Conservation (phyloP, 2,888 invertebrate species). For the Cetonia aurata region DNA sequence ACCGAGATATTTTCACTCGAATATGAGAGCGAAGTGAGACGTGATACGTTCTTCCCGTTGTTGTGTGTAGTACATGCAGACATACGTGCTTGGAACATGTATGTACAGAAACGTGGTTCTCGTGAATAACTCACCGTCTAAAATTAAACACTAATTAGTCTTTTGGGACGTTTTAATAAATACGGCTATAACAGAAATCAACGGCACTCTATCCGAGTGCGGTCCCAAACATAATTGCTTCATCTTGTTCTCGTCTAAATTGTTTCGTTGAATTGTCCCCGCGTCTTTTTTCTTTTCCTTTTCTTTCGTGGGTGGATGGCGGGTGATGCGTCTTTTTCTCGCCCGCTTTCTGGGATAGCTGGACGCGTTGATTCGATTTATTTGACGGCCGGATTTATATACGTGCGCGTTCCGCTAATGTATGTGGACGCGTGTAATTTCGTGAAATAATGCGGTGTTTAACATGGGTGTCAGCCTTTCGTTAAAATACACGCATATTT, state of each 20-base stretch:
- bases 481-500: conserved; percentile 17
- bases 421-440: conserved; percentile 17
- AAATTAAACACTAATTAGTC: conserved; percentile 55
- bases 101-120: too few species aligned
- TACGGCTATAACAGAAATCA: conserved; percentile 36
- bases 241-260: conserved; percentile 21
- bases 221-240: conserved; percentile 34
- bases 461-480: conserved; percentile 19
- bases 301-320: neutral
- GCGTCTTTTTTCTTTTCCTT: neutral
- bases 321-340: neutral
- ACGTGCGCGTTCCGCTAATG: conserved; percentile 3
- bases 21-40: conserved; percentile 21
- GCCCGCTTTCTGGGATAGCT: neutral
- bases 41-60: conserved; percentile 9
- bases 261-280: conserved; percentile 33
- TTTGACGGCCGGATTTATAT: conserved; percentile 19
- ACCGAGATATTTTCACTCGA: conserved; percentile 38
- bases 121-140: conserved; percentile 45
- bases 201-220: conserved; percentile 21
- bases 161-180: conserved; percentile 50
- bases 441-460: conserved; percentile 26
- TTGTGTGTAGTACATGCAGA: neutral
- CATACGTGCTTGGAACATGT: neutral
- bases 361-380: conserved; percentile 18